Evolutionary conservation across 2,888 invertebrate genomes (phyloP), one percentile per base, ranked within the genome.

Genomic region (Poecilus cupreus): DNA sequence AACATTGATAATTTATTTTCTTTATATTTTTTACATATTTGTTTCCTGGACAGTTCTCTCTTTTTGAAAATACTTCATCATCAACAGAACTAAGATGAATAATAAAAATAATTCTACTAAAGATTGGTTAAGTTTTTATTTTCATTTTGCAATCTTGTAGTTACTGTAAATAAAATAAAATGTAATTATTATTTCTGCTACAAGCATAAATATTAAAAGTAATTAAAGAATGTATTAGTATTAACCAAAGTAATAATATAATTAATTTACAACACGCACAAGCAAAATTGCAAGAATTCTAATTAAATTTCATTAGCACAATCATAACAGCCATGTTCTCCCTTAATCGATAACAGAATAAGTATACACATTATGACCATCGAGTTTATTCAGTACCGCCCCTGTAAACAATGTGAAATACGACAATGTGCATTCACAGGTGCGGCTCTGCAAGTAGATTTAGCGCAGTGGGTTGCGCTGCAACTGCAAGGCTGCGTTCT

Each of bases 361-460:
- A 49, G 51, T 51, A 10, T 18, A 51, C 18, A 16, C 51, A 13
- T 51, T 51, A 18, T 51, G 4, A 32, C 32, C 8, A 32, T 32
- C 51, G 37, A 68, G 64, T 68, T 68, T 68, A 68, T 68, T 32
- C 18, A 68, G 64, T 68, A 37, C 4, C 32, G 60, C 37, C 51
- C 37, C 37, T 68, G 64, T 68, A 68, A 74, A 74, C 74, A 51
- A 49, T 46, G 46, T 46, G 51, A 51, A 49, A 49, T 74, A 74
- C 49, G 74, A 51, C 74, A 51, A 51, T 43, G 51, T 49, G 74
- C 74, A 74, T 74, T 74, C 74, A 74, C 74, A 74, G 74, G 74
- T 74, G 74, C 32, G 74, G 49, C 74, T 26, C 46, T 46, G 46
- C 46, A 46, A 46, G 60, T 68, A 60, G 3, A 26, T 60, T 60